phyloP scores from a whole-genome alignment of 2,113 vertebrate species.

The Camelus dromedarius region DNA sequence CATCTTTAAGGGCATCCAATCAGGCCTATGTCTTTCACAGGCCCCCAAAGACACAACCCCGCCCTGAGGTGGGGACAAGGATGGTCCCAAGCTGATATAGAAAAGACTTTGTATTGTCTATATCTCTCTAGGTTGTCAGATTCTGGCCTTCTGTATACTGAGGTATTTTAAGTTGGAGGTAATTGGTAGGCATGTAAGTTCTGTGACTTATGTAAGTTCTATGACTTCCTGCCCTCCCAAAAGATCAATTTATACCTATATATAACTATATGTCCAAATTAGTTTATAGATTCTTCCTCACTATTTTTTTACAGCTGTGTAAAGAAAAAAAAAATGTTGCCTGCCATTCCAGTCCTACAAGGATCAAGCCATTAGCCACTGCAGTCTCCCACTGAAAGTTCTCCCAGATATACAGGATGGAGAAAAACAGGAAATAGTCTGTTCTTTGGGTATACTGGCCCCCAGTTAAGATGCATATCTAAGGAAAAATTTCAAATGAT shows the following conservation, averaged over 20 bases:
- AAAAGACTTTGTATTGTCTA: neutral
- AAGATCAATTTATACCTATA: neutral
- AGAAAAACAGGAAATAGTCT: neutral
- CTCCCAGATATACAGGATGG: neutral
- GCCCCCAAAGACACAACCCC: neutral
- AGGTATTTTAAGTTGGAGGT: neutral
- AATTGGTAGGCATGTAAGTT: neutral
- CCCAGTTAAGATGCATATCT: neutral
- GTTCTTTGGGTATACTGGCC: neutral
- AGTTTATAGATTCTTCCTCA: neutral
- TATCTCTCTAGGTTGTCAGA: neutral
- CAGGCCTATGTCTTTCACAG: neutral
- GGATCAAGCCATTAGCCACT: neutral
- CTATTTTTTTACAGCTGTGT: neutral
- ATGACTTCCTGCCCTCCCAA: neutral
- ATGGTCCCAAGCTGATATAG: neutral
- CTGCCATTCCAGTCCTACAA: neutral
- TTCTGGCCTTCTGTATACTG: neutral
- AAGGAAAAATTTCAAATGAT: neutral
- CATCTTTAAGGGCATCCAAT: neutral
- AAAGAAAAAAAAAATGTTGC: neutral
- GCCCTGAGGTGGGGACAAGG: too few relatives aligned
- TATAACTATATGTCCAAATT: neutral
- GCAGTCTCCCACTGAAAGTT: neutral
- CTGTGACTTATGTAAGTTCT: neutral